phyloP scores from a whole-genome alignment of 2,113 vertebrate species.

The Nipponia nippon region DNA sequence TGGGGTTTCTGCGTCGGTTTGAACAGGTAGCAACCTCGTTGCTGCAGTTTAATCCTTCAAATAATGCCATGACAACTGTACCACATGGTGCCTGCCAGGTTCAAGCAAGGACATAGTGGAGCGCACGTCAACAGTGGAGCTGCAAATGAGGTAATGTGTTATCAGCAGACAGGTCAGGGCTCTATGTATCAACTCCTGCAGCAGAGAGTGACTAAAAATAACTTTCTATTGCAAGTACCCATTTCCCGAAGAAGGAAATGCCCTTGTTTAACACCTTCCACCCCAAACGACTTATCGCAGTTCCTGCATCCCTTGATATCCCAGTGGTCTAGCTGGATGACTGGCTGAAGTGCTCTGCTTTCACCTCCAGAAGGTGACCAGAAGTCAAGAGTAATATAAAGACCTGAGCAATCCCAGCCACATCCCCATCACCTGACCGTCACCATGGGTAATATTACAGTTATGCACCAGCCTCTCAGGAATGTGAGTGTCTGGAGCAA shows the following conservation, averaged over 20 bases:
- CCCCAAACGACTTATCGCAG: background rate
- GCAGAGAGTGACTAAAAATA: constrained; percentile 61
- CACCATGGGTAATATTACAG: constrained; percentile 19
- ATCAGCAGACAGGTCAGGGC: constrained; percentile 76
- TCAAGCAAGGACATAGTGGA: constrained; percentile 67
- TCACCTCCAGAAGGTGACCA: background rate
- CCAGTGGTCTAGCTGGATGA: background rate
- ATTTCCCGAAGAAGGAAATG: constrained; percentile 66
- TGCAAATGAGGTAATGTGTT: constrained; percentile 68
- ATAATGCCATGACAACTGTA: constrained; percentile 11
- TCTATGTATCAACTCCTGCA: constrained; percentile 47
- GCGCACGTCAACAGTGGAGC: constrained; percentile 18
- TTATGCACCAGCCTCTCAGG: background rate
- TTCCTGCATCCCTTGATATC: background rate
- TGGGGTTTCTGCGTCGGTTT: background rate
- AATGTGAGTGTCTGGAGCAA: background rate
- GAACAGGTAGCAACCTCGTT: background rate
- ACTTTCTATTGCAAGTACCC: constrained; percentile 69
- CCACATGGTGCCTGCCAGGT: constrained; percentile 40
- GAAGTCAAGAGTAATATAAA: constrained; percentile 9
- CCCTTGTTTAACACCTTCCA: constrained; percentile 17
- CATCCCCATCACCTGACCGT: constrained; percentile 11
- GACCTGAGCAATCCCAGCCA: background rate
- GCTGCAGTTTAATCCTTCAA: background rate
- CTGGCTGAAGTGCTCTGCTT: background rate